Percentiles rank a stretch among this genome's conserved stretches.
Conservation (phyloP, 2,113 vertebrate genomes). For the Siphamia tubifer region DNA sequence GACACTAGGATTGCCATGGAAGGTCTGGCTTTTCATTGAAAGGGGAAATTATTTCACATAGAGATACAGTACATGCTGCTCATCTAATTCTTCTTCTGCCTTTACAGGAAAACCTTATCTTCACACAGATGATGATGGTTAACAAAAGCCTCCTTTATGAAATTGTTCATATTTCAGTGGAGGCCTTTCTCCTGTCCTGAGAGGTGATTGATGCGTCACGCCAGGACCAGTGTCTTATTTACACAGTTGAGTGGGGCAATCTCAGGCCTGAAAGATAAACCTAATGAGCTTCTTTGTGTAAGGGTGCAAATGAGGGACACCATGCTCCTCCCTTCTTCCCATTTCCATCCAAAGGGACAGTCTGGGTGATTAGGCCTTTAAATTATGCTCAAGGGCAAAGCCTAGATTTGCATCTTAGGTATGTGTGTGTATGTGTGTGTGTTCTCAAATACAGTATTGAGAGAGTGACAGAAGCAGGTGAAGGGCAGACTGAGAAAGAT, state of each 20-base stretch:
- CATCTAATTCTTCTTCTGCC: conserved; percentile 38
- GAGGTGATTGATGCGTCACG: conserved; percentile 72
- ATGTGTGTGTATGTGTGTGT: conserved; percentile 58
- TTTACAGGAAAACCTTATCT: conserved; percentile 62
- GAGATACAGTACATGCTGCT: conserved; percentile 51
- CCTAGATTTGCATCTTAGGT: conserved; percentile 97
- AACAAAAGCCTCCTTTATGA: conserved; percentile 68
- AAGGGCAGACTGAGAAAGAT: conserved; percentile 60
- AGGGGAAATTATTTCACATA: conserved; percentile 64
- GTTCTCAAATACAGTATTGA: conserved; percentile 32
- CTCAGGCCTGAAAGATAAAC: conserved; percentile 92
- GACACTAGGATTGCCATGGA: conserved; percentile 34
- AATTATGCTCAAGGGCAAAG: conserved; percentile 99
- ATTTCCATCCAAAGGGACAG: conserved; percentile 84
- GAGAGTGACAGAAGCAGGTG: conserved; percentile 60
- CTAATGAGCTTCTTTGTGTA: conserved; percentile 98
- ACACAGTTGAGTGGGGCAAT: conserved; percentile 86
- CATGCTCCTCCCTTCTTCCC: conserved; percentile 84
- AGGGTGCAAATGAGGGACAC: conserved; percentile 97
- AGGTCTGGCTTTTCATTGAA: conserved; percentile 45
- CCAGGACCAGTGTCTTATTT: conserved; percentile 80
- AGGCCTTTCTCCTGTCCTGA: conserved; percentile 67
- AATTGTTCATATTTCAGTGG: conserved; percentile 73
- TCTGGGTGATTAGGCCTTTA: conserved; percentile 99
- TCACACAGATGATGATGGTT: conserved; percentile 53